These are phyloP conservation scores for Diachasma alloeum DNA, from an alignment of 1,140 invertebrate genomes.

Conservation along the genomic window DNA sequence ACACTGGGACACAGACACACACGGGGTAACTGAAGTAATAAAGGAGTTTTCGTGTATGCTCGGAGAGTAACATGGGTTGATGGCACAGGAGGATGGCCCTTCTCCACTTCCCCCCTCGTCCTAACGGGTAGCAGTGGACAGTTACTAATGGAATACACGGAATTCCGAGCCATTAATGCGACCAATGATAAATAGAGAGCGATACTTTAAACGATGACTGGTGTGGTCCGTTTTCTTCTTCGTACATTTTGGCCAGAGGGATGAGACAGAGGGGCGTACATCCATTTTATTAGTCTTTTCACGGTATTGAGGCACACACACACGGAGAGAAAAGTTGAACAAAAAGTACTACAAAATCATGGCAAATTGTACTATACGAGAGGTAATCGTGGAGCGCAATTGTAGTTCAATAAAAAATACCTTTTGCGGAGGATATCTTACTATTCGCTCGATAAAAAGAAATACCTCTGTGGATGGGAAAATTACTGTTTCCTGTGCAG, in stretches of 20 bases:
- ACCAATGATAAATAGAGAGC: slow-evolving; percentile 56
- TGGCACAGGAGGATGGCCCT: slow-evolving; percentile 37
- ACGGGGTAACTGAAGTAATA: background rate
- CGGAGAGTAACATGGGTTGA: background rate
- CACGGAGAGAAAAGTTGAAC: background rate
- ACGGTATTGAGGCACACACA: too few relatives aligned
- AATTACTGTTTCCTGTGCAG: too few relatives aligned
- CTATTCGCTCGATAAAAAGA: too few relatives aligned
- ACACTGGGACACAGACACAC: background rate
- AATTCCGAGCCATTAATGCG: slow-evolving; percentile 56
- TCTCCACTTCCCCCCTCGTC: background rate
- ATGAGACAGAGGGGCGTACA: too few relatives aligned
- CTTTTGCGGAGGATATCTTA: too few relatives aligned
- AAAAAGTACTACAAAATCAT: too few relatives aligned
- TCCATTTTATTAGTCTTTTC: too few relatives aligned
- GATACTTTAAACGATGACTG: slow-evolving; percentile 59
- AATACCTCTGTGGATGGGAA: too few relatives aligned
- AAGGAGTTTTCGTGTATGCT: slow-evolving; percentile 1
- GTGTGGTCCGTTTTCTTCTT: slow-evolving; percentile 49
- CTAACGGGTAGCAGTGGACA: slow-evolving; percentile 37
- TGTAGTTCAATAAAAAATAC: too few relatives aligned
- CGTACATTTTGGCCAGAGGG: slow-evolving; percentile 42
- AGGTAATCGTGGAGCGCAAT: too few relatives aligned
- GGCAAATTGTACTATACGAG: too few relatives aligned
- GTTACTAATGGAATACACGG: slow-evolving; percentile 60